Evolutionary conservation across 2,888 invertebrate genomes (phyloP).

Genomic region (Amiota mariae): DNA sequence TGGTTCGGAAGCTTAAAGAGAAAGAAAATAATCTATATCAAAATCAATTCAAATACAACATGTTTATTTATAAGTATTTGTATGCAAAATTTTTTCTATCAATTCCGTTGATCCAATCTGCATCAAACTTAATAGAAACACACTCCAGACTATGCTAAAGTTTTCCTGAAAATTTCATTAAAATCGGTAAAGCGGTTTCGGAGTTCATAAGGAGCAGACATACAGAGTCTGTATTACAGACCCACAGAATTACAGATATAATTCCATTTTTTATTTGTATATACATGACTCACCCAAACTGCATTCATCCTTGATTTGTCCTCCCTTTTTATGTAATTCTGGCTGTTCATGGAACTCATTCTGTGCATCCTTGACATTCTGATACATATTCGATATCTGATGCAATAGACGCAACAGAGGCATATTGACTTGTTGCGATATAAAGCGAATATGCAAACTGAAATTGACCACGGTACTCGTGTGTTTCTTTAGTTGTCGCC

Average conservation of each 20-base stretch:
- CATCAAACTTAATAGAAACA: too few relatives aligned
- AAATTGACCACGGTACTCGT: constrained; percentile 94
- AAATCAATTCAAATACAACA: not conserved
- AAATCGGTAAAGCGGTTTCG: too few relatives aligned
- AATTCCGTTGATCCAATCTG: too few relatives aligned
- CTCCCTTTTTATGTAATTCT: constrained; percentile 68
- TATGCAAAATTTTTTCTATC: too few relatives aligned
- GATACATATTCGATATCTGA: constrained; percentile 98
- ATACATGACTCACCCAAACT: constrained; percentile 75
- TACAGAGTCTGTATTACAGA: too few relatives aligned
- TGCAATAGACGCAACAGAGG: constrained; percentile 91
- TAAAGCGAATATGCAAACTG: constrained; percentile 88
- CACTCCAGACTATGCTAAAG: too few relatives aligned
- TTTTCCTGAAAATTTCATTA: too few relatives aligned
- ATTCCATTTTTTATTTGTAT: too few relatives aligned
- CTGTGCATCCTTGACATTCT: constrained; percentile 95
- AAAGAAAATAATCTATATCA: not conserved
- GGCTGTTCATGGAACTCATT: constrained; percentile 88
- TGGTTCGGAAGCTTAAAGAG: constrained; percentile 70
- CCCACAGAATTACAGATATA: too few relatives aligned
- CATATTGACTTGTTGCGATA: constrained; percentile 97
- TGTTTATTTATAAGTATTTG: too few relatives aligned
- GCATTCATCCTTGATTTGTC: constrained; percentile 77
- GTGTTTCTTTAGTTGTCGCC: constrained; percentile 90
- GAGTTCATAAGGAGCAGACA: too few relatives aligned